A percentile compares a stretch with the other conserved stretches of the same genome.
Evolutionary conservation across 2,113 vertebrate genomes (phyloP).

Genomic region (Eidolon helvum): DNA sequence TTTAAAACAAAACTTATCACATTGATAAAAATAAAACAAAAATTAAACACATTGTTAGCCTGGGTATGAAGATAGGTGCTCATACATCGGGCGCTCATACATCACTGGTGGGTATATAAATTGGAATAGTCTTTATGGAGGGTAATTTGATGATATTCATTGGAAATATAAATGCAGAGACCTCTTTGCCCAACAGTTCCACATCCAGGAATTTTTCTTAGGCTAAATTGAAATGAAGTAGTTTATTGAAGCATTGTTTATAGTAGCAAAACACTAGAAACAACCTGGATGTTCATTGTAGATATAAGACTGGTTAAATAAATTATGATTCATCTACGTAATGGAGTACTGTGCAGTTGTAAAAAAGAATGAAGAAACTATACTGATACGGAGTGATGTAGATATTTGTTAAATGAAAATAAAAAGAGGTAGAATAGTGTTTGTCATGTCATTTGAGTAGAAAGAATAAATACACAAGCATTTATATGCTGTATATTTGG

Average conservation of each 20-base stretch:
- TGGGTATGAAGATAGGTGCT: neutral
- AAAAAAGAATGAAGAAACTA: neutral
- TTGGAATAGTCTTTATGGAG: neutral
- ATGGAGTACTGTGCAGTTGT: neutral
- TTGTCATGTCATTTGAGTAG: neutral
- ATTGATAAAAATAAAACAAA: slow-evolving; percentile 3
- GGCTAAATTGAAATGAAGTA: neutral
- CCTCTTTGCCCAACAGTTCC: neutral
- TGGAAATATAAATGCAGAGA: neutral
- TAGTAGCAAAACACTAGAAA: slow-evolving; percentile 2
- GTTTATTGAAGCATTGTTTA: slow-evolving; percentile 9
- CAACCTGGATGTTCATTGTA: neutral
- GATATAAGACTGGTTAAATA: slow-evolving; percentile 26
- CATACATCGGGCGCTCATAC: neutral
- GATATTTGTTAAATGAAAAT: neutral
- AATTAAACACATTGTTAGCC: neutral
- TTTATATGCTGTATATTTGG: neutral
- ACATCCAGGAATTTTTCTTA: neutral
- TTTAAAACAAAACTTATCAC: neutral
- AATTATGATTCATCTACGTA: neutral
- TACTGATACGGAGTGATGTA: neutral
- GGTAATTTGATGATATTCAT: neutral
- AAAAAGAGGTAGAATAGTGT: neutral
- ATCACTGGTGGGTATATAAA: neutral
- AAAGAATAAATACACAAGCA: neutral